phyloP scores from a whole-genome alignment of 2,113 vertebrate genomes.

The Mormyrus lacerda region DNA sequence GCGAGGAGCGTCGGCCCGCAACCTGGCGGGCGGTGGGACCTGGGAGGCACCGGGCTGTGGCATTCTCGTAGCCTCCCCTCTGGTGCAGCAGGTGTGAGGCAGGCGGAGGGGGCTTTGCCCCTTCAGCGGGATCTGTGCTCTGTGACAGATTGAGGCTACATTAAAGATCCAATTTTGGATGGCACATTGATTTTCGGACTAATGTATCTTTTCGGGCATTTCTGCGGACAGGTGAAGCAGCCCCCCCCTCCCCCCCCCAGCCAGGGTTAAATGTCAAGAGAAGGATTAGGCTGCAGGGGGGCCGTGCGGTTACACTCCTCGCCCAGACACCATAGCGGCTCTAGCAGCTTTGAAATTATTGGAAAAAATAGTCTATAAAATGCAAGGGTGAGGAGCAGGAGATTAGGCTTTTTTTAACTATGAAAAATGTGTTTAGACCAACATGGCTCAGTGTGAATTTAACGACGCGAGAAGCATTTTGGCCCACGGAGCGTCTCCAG shows the following conservation, averaged over 20 bases:
- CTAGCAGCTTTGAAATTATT: not conserved
- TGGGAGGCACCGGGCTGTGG: not conserved
- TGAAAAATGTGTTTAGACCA: not conserved
- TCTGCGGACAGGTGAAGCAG: not conserved
- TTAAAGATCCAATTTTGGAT: not conserved
- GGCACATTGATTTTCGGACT: not conserved
- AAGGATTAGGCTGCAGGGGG: not conserved
- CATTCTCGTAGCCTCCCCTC: not conserved
- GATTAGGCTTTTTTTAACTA: not conserved
- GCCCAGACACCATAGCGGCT: not conserved
- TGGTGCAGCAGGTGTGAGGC: not conserved
- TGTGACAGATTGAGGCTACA: not conserved
- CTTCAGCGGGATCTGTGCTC: not conserved
- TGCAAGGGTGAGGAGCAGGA: not conserved
- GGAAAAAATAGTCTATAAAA: not conserved
- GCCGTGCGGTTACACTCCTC: not conserved
- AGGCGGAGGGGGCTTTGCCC: not conserved
- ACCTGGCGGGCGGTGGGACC: not conserved
- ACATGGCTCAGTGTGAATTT: not conserved
- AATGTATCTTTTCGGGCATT: not conserved
- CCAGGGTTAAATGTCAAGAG: not conserved
- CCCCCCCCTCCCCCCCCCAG: not conserved
- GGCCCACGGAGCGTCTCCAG: not conserved
- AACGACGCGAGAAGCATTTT: not conserved
- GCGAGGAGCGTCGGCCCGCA: not conserved